Evolutionary conservation across 2,888 invertebrate genomes (phyloP).

Genomic region (Theretra japonica): DNA sequence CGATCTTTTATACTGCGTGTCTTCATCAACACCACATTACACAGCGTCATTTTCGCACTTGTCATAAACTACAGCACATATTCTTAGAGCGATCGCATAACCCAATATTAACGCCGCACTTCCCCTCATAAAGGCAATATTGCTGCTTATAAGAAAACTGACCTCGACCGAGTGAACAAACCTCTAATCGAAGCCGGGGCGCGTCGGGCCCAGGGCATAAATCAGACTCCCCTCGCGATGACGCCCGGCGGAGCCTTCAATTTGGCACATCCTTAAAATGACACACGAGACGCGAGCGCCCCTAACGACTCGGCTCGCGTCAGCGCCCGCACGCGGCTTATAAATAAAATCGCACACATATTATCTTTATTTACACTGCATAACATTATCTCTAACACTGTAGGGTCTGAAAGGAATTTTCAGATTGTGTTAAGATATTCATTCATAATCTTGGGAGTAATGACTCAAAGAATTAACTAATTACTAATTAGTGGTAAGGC

Average conservation of each 20-base stretch:
- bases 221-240: slow-evolving; percentile 81
- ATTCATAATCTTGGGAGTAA: too few relatives aligned
- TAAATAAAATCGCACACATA: slow-evolving; percentile 61
- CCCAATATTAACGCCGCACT: slow-evolving; percentile 50
- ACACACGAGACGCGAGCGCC: slow-evolving; percentile 79
- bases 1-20: too few relatives aligned
- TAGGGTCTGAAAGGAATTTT: too few relatives aligned
- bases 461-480: too few relatives aligned
- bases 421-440: too few relatives aligned
- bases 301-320: slow-evolving; percentile 76
- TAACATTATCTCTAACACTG: not conserved
- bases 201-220: slow-evolving; percentile 72
- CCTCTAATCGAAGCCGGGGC: slow-evolving; percentile 73
- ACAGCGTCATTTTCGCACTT: too few relatives aligned
- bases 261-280: slow-evolving; percentile 85
- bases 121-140: slow-evolving; percentile 63
- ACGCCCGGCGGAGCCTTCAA: slow-evolving; percentile 82
- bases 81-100: slow-evolving; percentile 32
- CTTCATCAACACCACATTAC: too few relatives aligned
- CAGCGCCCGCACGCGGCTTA: slow-evolving; percentile 67
- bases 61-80: not conserved
- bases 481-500: too few relatives aligned
- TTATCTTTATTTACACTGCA: slow-evolving; percentile 31
- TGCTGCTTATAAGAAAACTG: slow-evolving; percentile 75
- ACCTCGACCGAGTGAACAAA: slow-evolving; percentile 82